These are phyloP conservation scores for Pachyseris speciosa DNA, from an alignment of 64 coral and sea anemone species.

Conservation along the genomic window DNA sequence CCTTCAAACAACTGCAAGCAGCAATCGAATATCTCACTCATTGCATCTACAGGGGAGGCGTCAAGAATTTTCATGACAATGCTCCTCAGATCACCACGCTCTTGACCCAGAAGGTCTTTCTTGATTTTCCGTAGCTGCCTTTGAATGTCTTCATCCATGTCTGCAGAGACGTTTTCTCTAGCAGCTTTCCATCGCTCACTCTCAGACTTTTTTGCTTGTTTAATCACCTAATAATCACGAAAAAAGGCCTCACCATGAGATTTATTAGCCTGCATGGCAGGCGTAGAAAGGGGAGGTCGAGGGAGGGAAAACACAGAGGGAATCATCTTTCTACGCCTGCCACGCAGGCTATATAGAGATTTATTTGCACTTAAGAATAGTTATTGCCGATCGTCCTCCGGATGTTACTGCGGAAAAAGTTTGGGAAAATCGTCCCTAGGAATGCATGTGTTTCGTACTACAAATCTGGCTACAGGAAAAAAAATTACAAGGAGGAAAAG, in stretches of 20 bases:
- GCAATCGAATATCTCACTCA: constrained; percentile 68
- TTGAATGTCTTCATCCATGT: constrained; percentile 80
- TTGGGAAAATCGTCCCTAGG: too few species aligned
- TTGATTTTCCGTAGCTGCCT: constrained; percentile 64
- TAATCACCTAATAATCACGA: constrained; percentile 56
- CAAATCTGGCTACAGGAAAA: too few species aligned
- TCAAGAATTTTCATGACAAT: constrained; percentile 71
- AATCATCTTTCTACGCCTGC: too few species aligned
- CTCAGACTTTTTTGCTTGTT: constrained; percentile 56
- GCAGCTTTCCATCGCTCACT: constrained; percentile 75
- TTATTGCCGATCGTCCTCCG: too few species aligned
- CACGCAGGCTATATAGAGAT: too few species aligned
- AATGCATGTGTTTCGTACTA: too few species aligned
- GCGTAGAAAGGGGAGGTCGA: too few species aligned
- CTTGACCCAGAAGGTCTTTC: constrained; percentile 75
- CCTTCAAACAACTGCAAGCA: constrained; percentile 57
- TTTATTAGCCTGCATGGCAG: too few species aligned
- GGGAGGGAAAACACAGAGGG: too few species aligned
- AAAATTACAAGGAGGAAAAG: too few species aligned
- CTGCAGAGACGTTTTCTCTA: constrained; percentile 45
- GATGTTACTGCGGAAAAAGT: too few species aligned
- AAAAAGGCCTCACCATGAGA: background rate
- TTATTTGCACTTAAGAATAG: too few species aligned
- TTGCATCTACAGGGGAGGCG: constrained; percentile 49
- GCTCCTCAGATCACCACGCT: constrained; percentile 64